These are phyloP conservation scores for Agrotis ipsilon DNA, from an alignment of 2,888 invertebrate genomes.

Conservation along the genomic window DNA sequence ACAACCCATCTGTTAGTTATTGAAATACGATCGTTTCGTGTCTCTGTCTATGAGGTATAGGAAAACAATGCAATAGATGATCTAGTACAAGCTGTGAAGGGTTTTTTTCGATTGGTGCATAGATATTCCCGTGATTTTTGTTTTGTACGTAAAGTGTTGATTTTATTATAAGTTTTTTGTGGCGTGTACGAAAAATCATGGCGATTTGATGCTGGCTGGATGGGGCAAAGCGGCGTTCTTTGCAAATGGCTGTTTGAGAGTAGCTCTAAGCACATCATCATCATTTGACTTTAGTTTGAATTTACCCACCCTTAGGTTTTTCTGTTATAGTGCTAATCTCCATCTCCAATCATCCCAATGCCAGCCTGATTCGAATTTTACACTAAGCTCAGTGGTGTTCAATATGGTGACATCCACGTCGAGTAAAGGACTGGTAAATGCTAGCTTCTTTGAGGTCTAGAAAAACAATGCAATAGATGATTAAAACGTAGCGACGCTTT, in stretches of 20 bases:
- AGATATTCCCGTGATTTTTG: slow-evolving; percentile 33
- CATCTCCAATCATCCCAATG: no score
- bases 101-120: slow-evolving; percentile 34
- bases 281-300: no score
- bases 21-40: slow-evolving; percentile 70
- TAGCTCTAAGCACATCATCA: neutral
- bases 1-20: slow-evolving; percentile 76
- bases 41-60: slow-evolving; percentile 58
- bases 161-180: neutral
- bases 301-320: neutral
- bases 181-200: neutral
- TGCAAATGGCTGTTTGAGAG: neutral
- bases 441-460: neutral
- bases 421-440: no score
- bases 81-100: slow-evolving; percentile 4
- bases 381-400: neutral
- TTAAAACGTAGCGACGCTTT: neutral
- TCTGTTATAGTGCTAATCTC: neutral
- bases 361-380: no score
- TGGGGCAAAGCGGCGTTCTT: neutral
- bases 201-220: neutral
- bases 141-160: slow-evolving; percentile 31
- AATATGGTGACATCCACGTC: no score
- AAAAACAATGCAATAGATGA: neutral
- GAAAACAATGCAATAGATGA: slow-evolving; percentile 49